Evolutionary conservation across 2,888 invertebrate species (phyloP).

Genomic region (Auanema sp.): DNA sequence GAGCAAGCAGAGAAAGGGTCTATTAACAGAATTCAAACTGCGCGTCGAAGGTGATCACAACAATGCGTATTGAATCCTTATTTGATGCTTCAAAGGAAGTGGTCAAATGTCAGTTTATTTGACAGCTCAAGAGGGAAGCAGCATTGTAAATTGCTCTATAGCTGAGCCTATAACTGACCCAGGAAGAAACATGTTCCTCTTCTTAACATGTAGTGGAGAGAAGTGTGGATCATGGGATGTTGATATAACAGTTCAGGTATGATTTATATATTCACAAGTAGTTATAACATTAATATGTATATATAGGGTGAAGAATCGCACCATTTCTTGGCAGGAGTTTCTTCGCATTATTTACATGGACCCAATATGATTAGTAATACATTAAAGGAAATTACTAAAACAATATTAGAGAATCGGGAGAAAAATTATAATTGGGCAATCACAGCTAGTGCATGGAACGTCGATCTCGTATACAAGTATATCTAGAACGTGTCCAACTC

Average conservation of each 20-base stretch:
- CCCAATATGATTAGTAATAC: constrained; percentile 38
- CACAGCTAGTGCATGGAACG: constrained; percentile 48
- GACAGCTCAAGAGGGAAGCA: constrained; percentile 33
- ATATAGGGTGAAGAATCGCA: not conserved
- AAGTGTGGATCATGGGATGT: constrained; percentile 37
- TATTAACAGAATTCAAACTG: not conserved
- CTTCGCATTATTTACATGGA: constrained; percentile 43
- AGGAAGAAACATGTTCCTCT: constrained; percentile 37
- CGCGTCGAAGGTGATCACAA: not conserved
- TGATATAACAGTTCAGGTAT: constrained; percentile 30
- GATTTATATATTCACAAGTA: not conserved
- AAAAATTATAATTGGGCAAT: constrained; percentile 37
- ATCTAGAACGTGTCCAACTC: constrained; percentile 14
- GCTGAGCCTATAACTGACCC: constrained; percentile 19
- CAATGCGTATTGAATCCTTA: not conserved
- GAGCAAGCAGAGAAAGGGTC: constrained; percentile 6
- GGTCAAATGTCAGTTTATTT: constrained; percentile 40
- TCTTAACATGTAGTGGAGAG: constrained; percentile 33
- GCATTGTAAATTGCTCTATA: constrained; percentile 24
- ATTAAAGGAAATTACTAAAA: constrained; percentile 27
- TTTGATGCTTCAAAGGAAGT: constrained; percentile 28
- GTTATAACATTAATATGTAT: not conserved
- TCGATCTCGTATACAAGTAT: constrained; percentile 44
- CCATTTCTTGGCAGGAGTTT: constrained; percentile 29
- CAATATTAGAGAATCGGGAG: constrained; percentile 24